phyloP scores from a whole-genome alignment of 2,797 vertebrate genomes.

The Cyclura pinguis region DNA sequence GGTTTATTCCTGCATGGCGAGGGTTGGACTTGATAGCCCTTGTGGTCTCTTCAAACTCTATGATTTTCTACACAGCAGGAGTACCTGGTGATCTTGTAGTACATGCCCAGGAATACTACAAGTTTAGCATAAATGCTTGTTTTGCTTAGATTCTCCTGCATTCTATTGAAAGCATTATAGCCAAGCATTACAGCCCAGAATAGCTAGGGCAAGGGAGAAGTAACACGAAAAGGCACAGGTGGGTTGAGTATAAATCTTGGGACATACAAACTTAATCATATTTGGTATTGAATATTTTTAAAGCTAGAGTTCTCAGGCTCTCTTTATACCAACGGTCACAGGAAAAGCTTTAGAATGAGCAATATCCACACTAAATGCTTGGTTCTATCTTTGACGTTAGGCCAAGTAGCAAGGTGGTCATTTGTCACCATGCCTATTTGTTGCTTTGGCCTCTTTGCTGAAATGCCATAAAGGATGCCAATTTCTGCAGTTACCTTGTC shows the following conservation, averaged over 20 bases:
- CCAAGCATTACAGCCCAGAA: background rate
- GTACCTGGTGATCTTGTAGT: background rate
- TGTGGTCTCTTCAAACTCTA: too few relatives aligned
- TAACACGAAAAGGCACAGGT: background rate
- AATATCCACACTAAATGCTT: conserved; percentile 19
- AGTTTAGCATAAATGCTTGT: background rate
- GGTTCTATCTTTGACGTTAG: conserved; percentile 22
- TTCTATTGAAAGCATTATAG: background rate
- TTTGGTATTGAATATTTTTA: background rate
- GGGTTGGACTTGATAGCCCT: too few relatives aligned
- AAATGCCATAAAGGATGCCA: conserved; percentile 45
- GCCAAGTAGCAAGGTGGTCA: conserved; percentile 30
- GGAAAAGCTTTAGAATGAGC: conserved; percentile 5
- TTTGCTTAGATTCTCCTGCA: background rate
- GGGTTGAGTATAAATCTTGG: background rate
- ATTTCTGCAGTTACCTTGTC: conserved; percentile 33
- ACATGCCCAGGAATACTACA: background rate
- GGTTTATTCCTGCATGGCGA: too few relatives aligned
- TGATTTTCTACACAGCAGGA: background rate
- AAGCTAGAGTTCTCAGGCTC: background rate
- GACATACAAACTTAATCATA: background rate
- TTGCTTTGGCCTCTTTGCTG: conserved; percentile 35
- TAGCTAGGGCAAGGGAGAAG: background rate
- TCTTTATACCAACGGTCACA: background rate
- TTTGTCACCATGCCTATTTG: conserved; percentile 32